Evolutionary conservation across 2,888 invertebrate genomes (phyloP).

Genomic region (Drosophila anceps): DNA sequence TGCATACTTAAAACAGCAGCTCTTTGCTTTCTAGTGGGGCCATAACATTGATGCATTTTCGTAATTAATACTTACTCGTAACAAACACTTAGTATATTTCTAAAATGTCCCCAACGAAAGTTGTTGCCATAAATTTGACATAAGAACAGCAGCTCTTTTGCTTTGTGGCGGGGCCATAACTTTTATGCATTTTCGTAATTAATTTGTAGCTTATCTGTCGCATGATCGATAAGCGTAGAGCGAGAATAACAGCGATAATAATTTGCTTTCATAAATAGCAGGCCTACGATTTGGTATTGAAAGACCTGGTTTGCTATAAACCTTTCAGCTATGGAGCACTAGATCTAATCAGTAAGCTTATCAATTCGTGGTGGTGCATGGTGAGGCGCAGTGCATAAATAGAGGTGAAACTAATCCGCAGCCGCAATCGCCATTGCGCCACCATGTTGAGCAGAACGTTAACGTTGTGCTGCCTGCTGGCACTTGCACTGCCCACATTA

Average conservation of each 20-base stretch:
- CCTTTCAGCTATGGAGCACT: conserved; percentile 5
- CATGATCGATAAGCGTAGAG: conserved; percentile 55
- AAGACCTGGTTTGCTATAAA: conserved; percentile 42
- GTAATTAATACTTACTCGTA: no score
- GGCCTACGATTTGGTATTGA: not conserved
- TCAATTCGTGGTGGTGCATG: no score
- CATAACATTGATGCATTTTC: no score
- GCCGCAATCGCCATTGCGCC: conserved; percentile 33
- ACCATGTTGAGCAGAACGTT: conserved; percentile 44
- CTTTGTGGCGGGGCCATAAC: conserved; percentile 29
- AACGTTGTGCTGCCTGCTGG: conserved; percentile 51
- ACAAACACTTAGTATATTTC: not conserved
- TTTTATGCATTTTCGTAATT: conserved; percentile 48
- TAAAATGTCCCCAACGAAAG: conserved; percentile 16
- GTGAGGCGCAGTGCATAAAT: conserved; percentile 52
- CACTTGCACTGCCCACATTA: conserved; percentile 48
- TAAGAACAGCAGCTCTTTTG: conserved; percentile 10
- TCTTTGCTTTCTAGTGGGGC: no score
- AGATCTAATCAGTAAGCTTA: conserved; percentile 59
- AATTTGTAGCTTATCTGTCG: conserved; percentile 51
- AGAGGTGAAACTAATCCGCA: conserved; percentile 51
- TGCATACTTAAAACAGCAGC: no score
- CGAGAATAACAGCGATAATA: conserved; percentile 19
- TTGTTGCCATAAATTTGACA: conserved; percentile 43
- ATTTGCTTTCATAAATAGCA: conserved; percentile 36